Base-by-base conservation (phyloP, 2,888 invertebrate genomes). In the Ormyrus rosae region DNA sequence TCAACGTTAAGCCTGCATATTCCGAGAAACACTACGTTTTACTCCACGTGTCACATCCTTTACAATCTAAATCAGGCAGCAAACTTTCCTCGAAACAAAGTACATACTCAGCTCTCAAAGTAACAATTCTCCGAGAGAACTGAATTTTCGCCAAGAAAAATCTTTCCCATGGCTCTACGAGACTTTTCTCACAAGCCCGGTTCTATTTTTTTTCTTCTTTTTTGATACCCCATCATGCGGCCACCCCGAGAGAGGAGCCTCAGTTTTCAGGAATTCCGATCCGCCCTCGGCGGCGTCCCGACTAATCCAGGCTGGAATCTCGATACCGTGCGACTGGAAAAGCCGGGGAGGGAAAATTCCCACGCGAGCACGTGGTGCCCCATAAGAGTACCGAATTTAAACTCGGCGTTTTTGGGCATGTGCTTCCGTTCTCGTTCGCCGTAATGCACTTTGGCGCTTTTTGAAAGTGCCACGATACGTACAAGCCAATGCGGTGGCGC, bases 291-390 rank as follows among this genome's bases (percentile, higher is more conserved):
- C 61, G 51, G 11, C 45, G 5, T 60, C 34, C 34, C 34, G 4
- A 34, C 61, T 81, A 81, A 81, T 81, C 78, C 81, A 81, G 51
- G 58, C 48, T 67, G 81, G 78, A 78, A 78, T 81, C 64, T 48
- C 72, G 75, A 71, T 75, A 45, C 69, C 71, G 73, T 77, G 74
- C 70, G 77, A 77, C 71, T 81, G 81, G 81, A 81, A 81, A 81
- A 72, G 34, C 61, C 75, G 19, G 11, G 69, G 8, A 3, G 13
- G 58, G 75, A 61, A 68, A 75, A 75, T 78, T 81, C 81, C 78
- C 81, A 81, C 78, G 78, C 34, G 34, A 34, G 34, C 73, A 67
- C 65, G 72, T 19, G 45, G 48, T 11, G n/a, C 34, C 34, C 6
- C 50, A 61, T 68, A 55, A 8, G 34, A 34, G 34, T 3, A 55